These are phyloP conservation scores for Epinotia demarniana DNA, from an alignment of 2,888 invertebrate genomes.

Conservation along the genomic window DNA sequence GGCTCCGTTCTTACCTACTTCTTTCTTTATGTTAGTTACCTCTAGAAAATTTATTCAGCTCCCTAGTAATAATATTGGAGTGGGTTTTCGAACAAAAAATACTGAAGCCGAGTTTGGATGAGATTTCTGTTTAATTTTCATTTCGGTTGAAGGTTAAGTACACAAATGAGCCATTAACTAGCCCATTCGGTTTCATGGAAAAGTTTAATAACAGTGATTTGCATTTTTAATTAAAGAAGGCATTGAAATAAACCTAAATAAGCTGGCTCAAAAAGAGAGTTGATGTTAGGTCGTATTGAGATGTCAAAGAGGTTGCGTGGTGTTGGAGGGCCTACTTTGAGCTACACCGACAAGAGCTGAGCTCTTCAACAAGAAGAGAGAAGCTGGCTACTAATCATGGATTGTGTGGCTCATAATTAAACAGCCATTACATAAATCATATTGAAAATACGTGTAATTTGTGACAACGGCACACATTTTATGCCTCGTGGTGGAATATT, in stretches of 20 bases:
- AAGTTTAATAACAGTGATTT: constrained; percentile 20
- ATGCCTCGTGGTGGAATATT: no score
- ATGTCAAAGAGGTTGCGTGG: no score
- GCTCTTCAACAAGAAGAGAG: no score
- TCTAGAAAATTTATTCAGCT: constrained; percentile 62
- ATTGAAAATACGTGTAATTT: no score
- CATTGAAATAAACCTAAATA: not conserved
- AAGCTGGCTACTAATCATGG: no score
- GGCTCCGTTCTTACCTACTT: constrained; percentile 60
- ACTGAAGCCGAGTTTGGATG: constrained; percentile 36
- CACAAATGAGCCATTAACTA: constrained; percentile 39
- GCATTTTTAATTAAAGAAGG: constrained; percentile 23
- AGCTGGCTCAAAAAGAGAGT: no score
- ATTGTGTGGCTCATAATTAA: no score
- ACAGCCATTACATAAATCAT: no score
- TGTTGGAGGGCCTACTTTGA: no score
- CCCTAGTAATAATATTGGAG: constrained; percentile 44
- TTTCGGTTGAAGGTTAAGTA: constrained; percentile 46
- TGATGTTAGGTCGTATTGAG: no score
- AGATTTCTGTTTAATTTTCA: constrained; percentile 55
- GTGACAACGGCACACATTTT: no score
- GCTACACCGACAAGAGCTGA: no score
- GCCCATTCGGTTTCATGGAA: constrained; percentile 17
- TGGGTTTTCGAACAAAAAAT: constrained; percentile 42
- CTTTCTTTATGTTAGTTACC: constrained; percentile 67